phyloP scores from a whole-genome alignment of 2,113 vertebrate species.

The Lampris megalopsis region DNA sequence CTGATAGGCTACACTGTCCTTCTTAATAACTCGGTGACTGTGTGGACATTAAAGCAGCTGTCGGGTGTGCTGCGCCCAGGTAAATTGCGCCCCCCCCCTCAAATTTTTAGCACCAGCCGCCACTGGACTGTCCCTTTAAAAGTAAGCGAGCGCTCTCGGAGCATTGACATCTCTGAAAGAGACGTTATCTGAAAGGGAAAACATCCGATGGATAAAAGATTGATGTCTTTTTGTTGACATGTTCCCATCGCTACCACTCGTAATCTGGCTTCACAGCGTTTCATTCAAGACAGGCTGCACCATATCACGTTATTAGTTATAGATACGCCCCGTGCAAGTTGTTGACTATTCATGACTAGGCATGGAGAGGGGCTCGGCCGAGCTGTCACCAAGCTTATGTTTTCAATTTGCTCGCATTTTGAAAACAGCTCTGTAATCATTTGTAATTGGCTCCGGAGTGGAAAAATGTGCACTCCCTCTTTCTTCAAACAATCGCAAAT shows the following conservation, averaged over 20 bases:
- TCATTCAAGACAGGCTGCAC: conserved; percentile 37
- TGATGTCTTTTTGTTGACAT: conserved; percentile 41
- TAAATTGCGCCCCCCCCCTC: too few species aligned
- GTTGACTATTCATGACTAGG: conserved; percentile 32
- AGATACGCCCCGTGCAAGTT: conserved; percentile 40
- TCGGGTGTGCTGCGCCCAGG: too few species aligned
- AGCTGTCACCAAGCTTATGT: conserved; percentile 46
- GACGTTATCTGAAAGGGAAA: neutral
- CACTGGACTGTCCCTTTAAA: conserved; percentile 6
- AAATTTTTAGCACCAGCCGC: too few species aligned
- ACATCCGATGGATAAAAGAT: conserved; percentile 15
- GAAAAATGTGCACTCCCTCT: conserved; percentile 26
- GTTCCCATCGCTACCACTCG: conserved; percentile 21
- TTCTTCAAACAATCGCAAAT: conserved; percentile 29
- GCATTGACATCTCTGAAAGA: neutral
- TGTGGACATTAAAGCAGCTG: too few species aligned
- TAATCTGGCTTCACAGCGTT: conserved; percentile 56
- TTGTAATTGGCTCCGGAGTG: conserved; percentile 43
- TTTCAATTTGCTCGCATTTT: conserved; percentile 63
- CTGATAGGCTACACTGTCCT: too few species aligned
- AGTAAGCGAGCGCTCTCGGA: conserved; percentile 7
- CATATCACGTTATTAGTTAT: conserved; percentile 54
- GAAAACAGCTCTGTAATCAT: conserved; percentile 44
- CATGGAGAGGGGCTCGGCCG: conserved; percentile 1
- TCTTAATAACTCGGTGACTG: too few species aligned